A percentile compares a stretch with the other conserved stretches of the same genome.
phyloP scores from a whole-genome alignment of 2,113 vertebrate species.

The Nyctereutes procyonoides region DNA sequence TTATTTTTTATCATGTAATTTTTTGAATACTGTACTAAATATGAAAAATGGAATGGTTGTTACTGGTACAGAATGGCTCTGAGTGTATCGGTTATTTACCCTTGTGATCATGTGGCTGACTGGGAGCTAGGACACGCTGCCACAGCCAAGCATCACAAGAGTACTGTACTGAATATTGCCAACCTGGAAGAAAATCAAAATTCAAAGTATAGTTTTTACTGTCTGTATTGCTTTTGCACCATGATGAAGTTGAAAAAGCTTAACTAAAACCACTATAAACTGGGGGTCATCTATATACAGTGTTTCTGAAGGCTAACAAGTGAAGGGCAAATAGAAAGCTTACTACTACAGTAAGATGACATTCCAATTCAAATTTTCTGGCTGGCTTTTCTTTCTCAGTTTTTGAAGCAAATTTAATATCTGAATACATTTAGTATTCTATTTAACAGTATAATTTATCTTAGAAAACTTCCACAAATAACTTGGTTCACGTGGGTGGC shows the following conservation, averaged over 20 bases:
- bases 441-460: conserved; percentile 44
- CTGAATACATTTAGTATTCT: background rate
- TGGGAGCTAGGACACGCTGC: background rate
- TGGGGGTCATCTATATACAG: background rate
- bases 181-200: background rate
- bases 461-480: conserved; percentile 51
- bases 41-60: background rate
- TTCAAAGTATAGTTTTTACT: background rate
- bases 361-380: background rate
- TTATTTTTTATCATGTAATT: background rate
- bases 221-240: background rate
- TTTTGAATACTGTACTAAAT: background rate
- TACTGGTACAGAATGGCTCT: background rate
- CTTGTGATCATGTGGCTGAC: background rate
- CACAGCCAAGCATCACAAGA: background rate
- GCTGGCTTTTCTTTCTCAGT: background rate
- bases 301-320: background rate
- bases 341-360: background rate
- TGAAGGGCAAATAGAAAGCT: background rate
- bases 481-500: background rate
- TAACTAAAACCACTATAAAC: background rate
- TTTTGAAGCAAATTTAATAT: conserved; percentile 33
- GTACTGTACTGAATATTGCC: background rate
- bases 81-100: background rate
- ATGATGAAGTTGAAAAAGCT: background rate